These are phyloP conservation scores for Equus przewalskii DNA, from an alignment of 2,113 vertebrate species.

Conservation along the genomic window DNA sequence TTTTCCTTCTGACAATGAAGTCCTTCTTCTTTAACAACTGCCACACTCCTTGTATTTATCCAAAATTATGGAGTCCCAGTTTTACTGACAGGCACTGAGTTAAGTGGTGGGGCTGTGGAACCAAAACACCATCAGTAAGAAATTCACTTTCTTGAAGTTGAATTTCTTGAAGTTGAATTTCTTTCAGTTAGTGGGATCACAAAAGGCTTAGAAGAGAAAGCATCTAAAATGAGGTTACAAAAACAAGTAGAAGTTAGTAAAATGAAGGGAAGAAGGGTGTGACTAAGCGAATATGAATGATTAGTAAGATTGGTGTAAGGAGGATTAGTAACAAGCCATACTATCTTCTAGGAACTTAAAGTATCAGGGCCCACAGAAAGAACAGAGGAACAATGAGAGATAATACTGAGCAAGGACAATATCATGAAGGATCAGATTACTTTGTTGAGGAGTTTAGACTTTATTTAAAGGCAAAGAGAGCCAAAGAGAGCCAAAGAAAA, in stretches of 20 bases:
- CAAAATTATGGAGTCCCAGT: not conserved
- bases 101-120: not conserved
- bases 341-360: not conserved
- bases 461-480: not conserved
- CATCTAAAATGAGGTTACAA: not conserved
- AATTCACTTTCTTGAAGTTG: not conserved
- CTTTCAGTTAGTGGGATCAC: not conserved
- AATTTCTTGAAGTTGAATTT: not conserved
- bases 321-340: not conserved
- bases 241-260: not conserved
- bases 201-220: not conserved
- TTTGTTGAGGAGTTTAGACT: not conserved
- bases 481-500: not conserved
- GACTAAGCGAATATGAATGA: not conserved
- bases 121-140: not conserved
- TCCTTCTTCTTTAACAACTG: not conserved
- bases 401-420: not conserved
- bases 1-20: not conserved
- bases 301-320: not conserved
- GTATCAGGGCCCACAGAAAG: not conserved
- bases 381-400: not conserved
- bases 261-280: not conserved
- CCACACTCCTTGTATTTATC: not conserved
- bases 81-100: not conserved
- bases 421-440: not conserved